Evolutionary conservation across 92 coral and sea anemone species (phyloP).

Genomic region (Parazoanthus atlanticus): DNA sequence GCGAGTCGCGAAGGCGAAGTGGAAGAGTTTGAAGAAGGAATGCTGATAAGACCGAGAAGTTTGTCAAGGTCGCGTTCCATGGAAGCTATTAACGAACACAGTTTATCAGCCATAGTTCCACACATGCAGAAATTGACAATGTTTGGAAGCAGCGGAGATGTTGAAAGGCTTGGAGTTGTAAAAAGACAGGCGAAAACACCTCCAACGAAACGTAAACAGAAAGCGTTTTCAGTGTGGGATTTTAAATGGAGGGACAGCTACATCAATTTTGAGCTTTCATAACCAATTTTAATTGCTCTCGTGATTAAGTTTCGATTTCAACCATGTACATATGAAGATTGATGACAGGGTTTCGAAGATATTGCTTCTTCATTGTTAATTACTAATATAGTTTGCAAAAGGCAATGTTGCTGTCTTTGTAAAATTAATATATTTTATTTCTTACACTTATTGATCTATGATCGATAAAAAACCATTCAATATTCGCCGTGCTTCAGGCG

Average conservation of each 20-base stretch:
- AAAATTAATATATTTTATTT: neutral
- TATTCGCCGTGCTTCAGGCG: conserved; percentile 8
- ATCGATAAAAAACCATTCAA: neutral
- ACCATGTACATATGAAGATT: neutral
- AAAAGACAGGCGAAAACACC: conserved; percentile 49
- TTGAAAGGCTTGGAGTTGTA: conserved; percentile 73
- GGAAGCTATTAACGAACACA: conserved; percentile 62
- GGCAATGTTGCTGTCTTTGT: neutral
- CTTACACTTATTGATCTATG: neutral
- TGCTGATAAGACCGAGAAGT: conserved; percentile 43
- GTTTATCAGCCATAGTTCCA: conserved; percentile 49
- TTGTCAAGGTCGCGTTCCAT: conserved; percentile 76
- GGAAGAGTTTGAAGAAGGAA: conserved; percentile 45
- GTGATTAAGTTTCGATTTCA: neutral
- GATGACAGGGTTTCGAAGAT: neutral
- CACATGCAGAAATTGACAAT: conserved; percentile 50
- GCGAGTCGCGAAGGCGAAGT: conserved; percentile 73
- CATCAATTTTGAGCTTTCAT: conserved; percentile 73
- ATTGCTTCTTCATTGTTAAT: neutral
- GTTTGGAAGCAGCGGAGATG: conserved; percentile 75
- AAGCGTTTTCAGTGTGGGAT: conserved; percentile 86
- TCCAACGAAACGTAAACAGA: conserved; percentile 77
- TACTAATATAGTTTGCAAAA: conserved; percentile 19
- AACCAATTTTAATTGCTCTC: neutral
- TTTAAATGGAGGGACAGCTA: conserved; percentile 89